These are phyloP conservation scores for Oncopodura yosiiana DNA, from an alignment of 1,140 invertebrate genomes.

Conservation along the genomic window DNA sequence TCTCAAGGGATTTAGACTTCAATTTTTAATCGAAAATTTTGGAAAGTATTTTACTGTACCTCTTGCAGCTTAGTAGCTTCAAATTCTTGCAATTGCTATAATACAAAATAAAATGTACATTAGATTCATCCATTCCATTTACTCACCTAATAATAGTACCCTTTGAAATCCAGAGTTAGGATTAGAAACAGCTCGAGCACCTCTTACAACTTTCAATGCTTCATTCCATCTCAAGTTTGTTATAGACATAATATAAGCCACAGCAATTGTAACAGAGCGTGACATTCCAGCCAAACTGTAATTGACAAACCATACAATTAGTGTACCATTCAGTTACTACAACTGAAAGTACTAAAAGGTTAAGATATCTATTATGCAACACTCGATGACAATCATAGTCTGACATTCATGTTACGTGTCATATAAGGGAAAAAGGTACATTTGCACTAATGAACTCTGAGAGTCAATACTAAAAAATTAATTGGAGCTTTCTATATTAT, in stretches of 20 bases:
- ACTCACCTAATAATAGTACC: no score
- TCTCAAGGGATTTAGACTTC: no score
- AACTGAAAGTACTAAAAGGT: no score
- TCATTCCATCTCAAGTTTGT: constrained; percentile 86
- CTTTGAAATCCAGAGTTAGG: constrained; percentile 91
- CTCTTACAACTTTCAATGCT: constrained; percentile 80
- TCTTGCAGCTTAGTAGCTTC: constrained; percentile 68
- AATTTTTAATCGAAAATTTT: no score
- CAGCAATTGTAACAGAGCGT: constrained; percentile 84
- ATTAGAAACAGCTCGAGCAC: constrained; percentile 80
- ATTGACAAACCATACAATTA: background rate
- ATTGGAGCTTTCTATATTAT: no score
- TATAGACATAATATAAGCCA: constrained; percentile 90
- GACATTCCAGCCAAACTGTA: constrained; percentile 87
- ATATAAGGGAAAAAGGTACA: background rate
- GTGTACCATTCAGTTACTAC: background rate
- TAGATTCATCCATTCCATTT: no score
- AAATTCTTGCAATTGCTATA: constrained; percentile 85
- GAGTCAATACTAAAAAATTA: background rate
- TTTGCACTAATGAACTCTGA: background rate
- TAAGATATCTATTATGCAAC: no score
- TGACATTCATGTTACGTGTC: no score
- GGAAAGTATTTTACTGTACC: constrained; percentile 53
- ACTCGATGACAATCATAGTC: no score
- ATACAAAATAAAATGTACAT: no score